Evolutionary conservation across 2,888 invertebrate genomes (phyloP), one percentile per base, ranked within the genome.

Genomic region (Aricia artaxerxes): DNA sequence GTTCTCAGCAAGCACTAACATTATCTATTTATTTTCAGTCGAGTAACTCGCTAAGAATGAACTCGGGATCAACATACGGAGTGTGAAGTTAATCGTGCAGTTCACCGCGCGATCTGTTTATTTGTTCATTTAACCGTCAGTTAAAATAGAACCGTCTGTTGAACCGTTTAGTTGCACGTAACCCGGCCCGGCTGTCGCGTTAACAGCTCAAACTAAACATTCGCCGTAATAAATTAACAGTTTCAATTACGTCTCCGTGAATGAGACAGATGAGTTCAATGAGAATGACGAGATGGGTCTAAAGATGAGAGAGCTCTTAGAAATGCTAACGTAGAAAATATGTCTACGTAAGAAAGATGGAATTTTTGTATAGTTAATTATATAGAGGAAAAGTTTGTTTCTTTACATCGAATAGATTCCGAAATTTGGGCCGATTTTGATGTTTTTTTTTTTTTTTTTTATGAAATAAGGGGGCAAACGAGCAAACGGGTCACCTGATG

Each of bases 111-210:
- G 13, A 69, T 69, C 69, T 69, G 69, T 69, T 69, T 69, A 69
- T 69, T 69, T 69, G 69, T 69, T 69, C 69, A 69, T 69, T 69
- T 38, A 35, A 13, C 35, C 11, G 69, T 38, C 38, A 13, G 69
- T 69, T 69, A 69, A 69, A 69, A 69, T 69, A 69, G 69, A 69
- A 69, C 69, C 69, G 35, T 69, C 35, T 35, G 69, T 35, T 64
- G 11, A 35, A 69, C 69, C 11, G 35, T 69, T 69, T 35, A 69
- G 13, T 11, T 61, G 31, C 69, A 35, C 35, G 35, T 69, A 69
- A 69, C 69, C 31, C 64, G 64, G n/a, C 31, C 35, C 69, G 69
- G 35, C 69, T 16, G 69, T 35, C 69, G 69, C 69, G 69, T 31
- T 13, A 31, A 38, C 35, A 69, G 13, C 11, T 64, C 5, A 64